phyloP scores from a whole-genome alignment of 1,140 invertebrate species.

The Asbolus verrucosus region DNA sequence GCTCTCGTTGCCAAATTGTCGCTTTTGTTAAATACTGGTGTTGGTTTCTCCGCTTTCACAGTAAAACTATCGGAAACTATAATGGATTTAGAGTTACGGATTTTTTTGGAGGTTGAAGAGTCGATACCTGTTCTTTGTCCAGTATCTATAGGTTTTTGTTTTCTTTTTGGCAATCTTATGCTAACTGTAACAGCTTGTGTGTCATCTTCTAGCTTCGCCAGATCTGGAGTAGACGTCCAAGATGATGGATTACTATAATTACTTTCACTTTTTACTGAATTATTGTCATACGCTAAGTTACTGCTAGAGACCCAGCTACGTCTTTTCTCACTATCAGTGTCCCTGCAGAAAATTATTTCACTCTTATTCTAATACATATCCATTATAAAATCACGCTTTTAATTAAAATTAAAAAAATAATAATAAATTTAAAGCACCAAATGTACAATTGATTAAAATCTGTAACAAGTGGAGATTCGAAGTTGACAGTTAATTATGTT shows the following conservation, averaged over 20 bases:
- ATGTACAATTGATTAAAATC: too few species aligned
- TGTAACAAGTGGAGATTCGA: too few species aligned
- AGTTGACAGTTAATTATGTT: too few species aligned
- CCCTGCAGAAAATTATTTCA: slow-evolving; percentile 46
- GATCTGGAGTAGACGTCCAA: slow-evolving; percentile 81
- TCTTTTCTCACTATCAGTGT: slow-evolving; percentile 51
- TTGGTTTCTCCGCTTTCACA: slow-evolving; percentile 51
- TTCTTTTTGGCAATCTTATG: slow-evolving; percentile 73
- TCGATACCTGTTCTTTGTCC: slow-evolving; percentile 54
- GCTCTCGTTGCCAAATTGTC: slow-evolving; percentile 60
- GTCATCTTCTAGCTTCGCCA: slow-evolving; percentile 70
- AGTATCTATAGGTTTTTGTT: slow-evolving; percentile 63
- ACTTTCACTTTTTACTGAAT: slow-evolving; percentile 42
- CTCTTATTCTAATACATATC: too few species aligned
- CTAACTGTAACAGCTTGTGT: slow-evolving; percentile 70
- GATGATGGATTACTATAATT: slow-evolving; percentile 65
- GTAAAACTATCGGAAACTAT: slow-evolving; percentile 52
- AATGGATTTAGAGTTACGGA: slow-evolving; percentile 21
- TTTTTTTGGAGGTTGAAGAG: background rate
- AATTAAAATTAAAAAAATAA: too few species aligned
- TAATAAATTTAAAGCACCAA: too few species aligned
- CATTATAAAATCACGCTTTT: too few species aligned
- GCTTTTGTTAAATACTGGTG: slow-evolving; percentile 57
- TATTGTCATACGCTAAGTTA: slow-evolving; percentile 62
- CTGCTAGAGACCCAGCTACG: slow-evolving; percentile 71